Percentiles rank a stretch among this genome's conserved stretches.
phyloP scores from a whole-genome alignment of 1,140 invertebrate genomes.

The Steinernema khuongi region DNA sequence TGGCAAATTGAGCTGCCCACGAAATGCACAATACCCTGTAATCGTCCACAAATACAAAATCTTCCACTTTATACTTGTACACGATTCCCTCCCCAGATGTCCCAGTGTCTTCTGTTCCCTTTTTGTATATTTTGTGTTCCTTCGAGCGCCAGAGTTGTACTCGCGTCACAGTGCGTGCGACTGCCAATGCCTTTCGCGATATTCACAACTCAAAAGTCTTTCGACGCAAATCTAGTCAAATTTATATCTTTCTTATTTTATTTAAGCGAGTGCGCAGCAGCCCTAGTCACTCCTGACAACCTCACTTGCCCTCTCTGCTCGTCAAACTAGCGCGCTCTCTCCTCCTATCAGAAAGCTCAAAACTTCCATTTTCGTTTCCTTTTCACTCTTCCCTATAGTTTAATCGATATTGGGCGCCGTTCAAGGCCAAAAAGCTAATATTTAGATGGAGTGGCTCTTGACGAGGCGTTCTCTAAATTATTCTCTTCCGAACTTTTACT shows the following conservation, averaged over 20 bases:
- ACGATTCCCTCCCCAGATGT: too few species aligned
- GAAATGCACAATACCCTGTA: too few species aligned
- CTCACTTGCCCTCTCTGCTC: slow-evolving; percentile 7
- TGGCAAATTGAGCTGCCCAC: background rate
- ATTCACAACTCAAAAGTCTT: slow-evolving; percentile 11
- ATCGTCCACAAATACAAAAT: too few species aligned
- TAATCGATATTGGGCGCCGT: background rate
- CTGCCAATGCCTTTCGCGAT: background rate
- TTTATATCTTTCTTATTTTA: background rate
- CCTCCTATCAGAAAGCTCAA: background rate
- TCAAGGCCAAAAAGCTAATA: background rate
- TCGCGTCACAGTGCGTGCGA: background rate
- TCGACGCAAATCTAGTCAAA: background rate
- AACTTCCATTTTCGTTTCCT: background rate
- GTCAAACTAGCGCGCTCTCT: background rate
- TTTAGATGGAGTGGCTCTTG: background rate
- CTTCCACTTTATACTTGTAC: slow-evolving; percentile 14
- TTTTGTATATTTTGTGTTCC: background rate
- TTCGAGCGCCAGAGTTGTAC: background rate
- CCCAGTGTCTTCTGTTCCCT: background rate
- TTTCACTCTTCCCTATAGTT: background rate
- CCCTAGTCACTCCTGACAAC: background rate
- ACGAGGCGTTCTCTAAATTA: background rate
- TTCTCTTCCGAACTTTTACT: background rate
- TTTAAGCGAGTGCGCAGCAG: background rate